Evolutionary conservation across 2,797 vertebrate genomes (phyloP), one percentile per base, ranked within the genome.

Genomic region (Acomys russatus): DNA sequence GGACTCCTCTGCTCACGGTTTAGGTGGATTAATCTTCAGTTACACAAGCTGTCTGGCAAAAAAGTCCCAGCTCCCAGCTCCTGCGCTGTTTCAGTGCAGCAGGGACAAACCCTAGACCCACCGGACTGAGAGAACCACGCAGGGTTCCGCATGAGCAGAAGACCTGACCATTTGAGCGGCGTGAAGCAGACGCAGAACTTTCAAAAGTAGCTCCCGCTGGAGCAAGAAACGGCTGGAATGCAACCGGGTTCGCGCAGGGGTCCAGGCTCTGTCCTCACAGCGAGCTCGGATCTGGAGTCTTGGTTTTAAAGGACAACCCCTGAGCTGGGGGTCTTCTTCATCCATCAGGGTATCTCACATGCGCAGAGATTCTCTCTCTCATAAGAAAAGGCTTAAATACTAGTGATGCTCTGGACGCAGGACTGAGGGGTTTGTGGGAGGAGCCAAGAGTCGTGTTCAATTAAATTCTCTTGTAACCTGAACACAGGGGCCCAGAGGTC

Each of bases 11-110:
- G 74, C 84, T 64, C 68, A 92, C 73, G 28, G 49, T 93, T 95
- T 95, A 89, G 64, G 78, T 87, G 64, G 71, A 93, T 97, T 95
- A 93, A 90, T 82, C 30, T 95, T 61, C 92, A 71, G 88, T 79
- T 79, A 78, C 66, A 94, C 78, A 95, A 92, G 93, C 30, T 94
- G 68, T 91, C 89, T 78, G 90, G 22, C 23, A 71, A 88, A 89
- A 92, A 88, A 90, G 44, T 64, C 91, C 91, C 90, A 94, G 92
- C 56, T 76, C 87, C 95, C 95, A 38, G n/a, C 38, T 84, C 25
- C 54, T 6, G 84, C 15, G 96, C 68, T 63, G 93, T 85, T 96
- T 87, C 90, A 84, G 84, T 85, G 54, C 64, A 49, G 63, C 77
- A 80, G 93, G 87, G 64, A 96, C 80, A 89, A 64, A 83, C 70